Evolutionary conservation across 2,888 invertebrate genomes (phyloP).

Genomic region (Mechanitis mazaeus): DNA sequence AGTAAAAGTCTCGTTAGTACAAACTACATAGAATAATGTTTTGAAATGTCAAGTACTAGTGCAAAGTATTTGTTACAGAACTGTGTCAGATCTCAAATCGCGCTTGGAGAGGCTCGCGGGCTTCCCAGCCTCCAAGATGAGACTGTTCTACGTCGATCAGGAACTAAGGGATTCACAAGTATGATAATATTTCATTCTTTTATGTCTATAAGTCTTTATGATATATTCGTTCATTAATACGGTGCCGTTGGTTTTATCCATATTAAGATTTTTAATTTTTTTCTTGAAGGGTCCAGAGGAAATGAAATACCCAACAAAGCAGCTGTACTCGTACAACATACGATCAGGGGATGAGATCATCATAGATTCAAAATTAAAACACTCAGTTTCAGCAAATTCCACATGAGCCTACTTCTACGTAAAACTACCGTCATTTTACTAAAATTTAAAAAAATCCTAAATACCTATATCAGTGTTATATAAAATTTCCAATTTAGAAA

Average conservation of each 20-base stretch:
- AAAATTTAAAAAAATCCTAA: background rate
- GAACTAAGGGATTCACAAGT: slow-evolving; percentile 80
- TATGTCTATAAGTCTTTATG: too few relatives aligned
- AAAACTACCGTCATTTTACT: slow-evolving; percentile 32
- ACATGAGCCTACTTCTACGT: slow-evolving; percentile 28
- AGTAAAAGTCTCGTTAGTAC: too few relatives aligned
- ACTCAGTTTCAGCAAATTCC: slow-evolving; percentile 61
- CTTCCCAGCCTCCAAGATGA: slow-evolving; percentile 89
- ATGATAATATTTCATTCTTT: slow-evolving; percentile 2
- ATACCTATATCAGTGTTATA: too few relatives aligned
- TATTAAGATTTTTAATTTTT: background rate
- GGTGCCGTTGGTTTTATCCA: background rate
- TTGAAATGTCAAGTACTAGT: too few relatives aligned
- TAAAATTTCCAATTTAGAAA: too few relatives aligned
- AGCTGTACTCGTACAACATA: slow-evolving; percentile 93
- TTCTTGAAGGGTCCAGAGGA: slow-evolving; percentile 85
- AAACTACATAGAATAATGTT: too few relatives aligned
- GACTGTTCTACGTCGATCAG: slow-evolving; percentile 92
- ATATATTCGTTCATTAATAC: too few relatives aligned
- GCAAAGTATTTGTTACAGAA: slow-evolving; percentile 65
- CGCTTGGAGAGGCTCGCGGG: slow-evolving; percentile 88
- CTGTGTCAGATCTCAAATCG: slow-evolving; percentile 87
- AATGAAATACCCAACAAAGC: slow-evolving; percentile 92
- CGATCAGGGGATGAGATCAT: slow-evolving; percentile 93
- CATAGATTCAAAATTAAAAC: slow-evolving; percentile 86